phyloP scores from a whole-genome alignment of 1,140 invertebrate species.

The Orussus abietinus region DNA sequence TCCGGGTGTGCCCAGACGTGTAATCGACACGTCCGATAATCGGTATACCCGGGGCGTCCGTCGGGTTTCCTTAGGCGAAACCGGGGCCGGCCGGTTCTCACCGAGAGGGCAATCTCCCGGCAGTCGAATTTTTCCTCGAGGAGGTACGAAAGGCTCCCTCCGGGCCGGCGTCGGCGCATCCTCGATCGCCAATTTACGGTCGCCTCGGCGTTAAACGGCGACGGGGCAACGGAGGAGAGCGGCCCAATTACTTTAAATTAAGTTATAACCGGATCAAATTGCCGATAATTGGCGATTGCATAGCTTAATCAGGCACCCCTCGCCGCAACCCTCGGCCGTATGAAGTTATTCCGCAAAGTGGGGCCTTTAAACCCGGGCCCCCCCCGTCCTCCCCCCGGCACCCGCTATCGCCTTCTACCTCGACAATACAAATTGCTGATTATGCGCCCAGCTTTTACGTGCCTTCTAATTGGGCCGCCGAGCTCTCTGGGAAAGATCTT shows the following conservation, averaged over 20 bases:
- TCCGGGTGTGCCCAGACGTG: too few species aligned
- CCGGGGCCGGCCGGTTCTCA: not conserved
- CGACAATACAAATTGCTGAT: constrained; percentile 44
- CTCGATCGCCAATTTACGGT: constrained; percentile 6
- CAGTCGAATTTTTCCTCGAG: too few species aligned
- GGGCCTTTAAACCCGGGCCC: constrained; percentile 6
- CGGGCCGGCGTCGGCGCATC: too few species aligned
- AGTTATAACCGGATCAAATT: constrained; percentile 48
- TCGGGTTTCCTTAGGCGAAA: too few species aligned
- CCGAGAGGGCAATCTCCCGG: not conserved
- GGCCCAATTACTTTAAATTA: constrained; percentile 45
- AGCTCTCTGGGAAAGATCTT: constrained; percentile 38
- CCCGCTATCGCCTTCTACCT: constrained; percentile 17
- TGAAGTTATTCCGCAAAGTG: constrained; percentile 32
- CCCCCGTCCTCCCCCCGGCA: constrained; percentile 12
- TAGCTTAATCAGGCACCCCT: constrained; percentile 31
- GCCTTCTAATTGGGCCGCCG: constrained; percentile 43
- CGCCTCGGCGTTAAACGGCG: constrained; percentile 24
- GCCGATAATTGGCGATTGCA: constrained; percentile 44
- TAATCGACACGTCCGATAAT: too few species aligned
- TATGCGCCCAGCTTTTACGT: constrained; percentile 39
- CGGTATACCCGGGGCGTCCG: too few species aligned
- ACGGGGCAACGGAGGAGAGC: constrained; percentile 17
- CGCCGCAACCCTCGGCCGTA: constrained; percentile 19
- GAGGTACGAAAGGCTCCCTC: too few species aligned